Percentiles rank a stretch among this genome's conserved stretches.
phyloP scores from a whole-genome alignment of 64 coral and sea anemone species.

The Actinia tenebrosa region DNA sequence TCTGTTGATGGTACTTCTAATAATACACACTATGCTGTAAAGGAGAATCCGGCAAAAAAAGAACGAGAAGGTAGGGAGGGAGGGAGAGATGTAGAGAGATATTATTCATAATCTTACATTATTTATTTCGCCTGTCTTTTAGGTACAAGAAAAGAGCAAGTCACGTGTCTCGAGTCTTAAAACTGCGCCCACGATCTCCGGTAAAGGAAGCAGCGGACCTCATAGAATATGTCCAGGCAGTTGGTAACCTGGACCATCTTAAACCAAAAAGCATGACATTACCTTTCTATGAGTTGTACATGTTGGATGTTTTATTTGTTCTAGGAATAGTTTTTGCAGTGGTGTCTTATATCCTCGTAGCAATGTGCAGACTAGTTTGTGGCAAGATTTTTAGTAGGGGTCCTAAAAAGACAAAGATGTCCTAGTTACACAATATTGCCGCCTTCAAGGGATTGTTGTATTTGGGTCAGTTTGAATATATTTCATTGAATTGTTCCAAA shows the following conservation, averaged over 20 bases:
- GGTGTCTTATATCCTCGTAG: not conserved
- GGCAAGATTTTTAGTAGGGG: no score
- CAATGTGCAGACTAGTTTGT: no score
- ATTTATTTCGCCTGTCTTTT: not conserved
- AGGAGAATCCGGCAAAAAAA: not conserved
- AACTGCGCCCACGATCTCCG: constrained; percentile 30
- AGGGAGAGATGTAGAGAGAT: no score
- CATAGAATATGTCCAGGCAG: constrained; percentile 40
- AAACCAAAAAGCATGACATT: constrained; percentile 20
- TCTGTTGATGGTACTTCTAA: not conserved
- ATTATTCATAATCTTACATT: not conserved
- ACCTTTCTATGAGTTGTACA: constrained; percentile 40
- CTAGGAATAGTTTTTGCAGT: not conserved
- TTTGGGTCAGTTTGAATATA: no score
- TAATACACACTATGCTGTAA: no score
- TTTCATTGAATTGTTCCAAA: no score
- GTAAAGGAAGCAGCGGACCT: constrained; percentile 48
- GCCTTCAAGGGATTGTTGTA: no score
- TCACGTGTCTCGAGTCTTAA: constrained; percentile 20
- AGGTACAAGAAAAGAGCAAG: constrained; percentile 28
- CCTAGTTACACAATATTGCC: no score
- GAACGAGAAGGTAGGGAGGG: not conserved
- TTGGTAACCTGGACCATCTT: constrained; percentile 34
- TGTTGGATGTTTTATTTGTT: constrained; percentile 29
- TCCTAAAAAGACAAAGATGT: no score